Evolutionary conservation across 2,888 invertebrate genomes (phyloP), one percentile per base, ranked within the genome.

Genomic region (Acleris emargana): DNA sequence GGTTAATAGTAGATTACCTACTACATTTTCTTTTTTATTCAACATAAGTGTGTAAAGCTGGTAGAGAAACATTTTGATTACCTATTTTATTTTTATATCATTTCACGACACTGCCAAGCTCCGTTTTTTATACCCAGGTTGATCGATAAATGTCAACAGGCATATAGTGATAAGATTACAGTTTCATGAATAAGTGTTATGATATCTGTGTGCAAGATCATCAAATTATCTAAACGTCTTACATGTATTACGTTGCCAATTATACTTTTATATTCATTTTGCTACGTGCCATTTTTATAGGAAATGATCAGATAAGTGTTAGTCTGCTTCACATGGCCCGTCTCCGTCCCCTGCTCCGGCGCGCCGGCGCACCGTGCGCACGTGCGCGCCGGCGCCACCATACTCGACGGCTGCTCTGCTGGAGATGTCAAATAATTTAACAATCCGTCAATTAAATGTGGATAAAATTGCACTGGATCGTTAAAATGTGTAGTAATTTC

Each of bases 171-270:
- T 54, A 91, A 91, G 91, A 84, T 89, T 90, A 90, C 88, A 89
- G 88, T 91, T 84, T 84, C 87, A 82, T 86, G 83, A 82, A 75
- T 81, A 88, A 87, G 89, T 91, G 88, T 81, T 83, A 54, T 67
- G 52, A 64, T 52, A 47, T 59, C 49, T 59, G 25, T 58, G 67
- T 69, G 64, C 50, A 61, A 86, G 88, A 89, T 90, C 88, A 85
- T 83, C 86, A 76, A 76, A 53, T 54, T 16, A 55, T 42, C 55
- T 55, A 43, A 43, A 22, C 43, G 43, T 55, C 38, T 22, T 55
- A 42, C 42, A 17, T 54, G 25, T 43, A 55, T 20, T 42, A 43
- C 43, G 55, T 55, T 43, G 22, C 22, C 55, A 16, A 7, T 22
- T 7, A 43, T 43, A 43, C 55, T 43, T 55, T 55, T 55, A 11